Evolutionary conservation across 2,797 vertebrate species (phyloP), one percentile per base, ranked within the genome.

Genomic region (Fistularia commersonii): DNA sequence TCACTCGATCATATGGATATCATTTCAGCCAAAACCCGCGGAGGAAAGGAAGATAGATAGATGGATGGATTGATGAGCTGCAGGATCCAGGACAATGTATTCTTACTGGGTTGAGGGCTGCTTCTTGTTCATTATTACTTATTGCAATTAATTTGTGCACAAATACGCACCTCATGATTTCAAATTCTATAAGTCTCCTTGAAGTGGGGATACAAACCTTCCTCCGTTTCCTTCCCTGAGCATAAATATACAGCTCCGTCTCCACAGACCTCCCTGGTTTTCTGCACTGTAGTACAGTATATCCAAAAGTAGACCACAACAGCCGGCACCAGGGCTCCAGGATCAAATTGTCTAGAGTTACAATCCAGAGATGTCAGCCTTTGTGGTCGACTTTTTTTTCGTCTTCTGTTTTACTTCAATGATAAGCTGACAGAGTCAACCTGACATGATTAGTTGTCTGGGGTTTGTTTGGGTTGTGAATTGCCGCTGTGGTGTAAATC

Each of bases 401-500:
- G 23, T 23, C 23, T 23, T 72, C 70, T 81, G 68, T 61, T 81
- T 80, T 60, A 39, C 64, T 42, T 72, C 73, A 37, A 41, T 7
- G 64, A 80, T 74, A 67, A 72, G 66, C 74, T 45, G 72, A 78
- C 73, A 59, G 75, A 79, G 65, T 65, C 73, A 23, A 70, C 66
- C 74, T 76, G 80, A 78, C 75, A 79, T 69, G 73, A 72, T 81
- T 70, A 65, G 63, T 69, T 65, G 73, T 81, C 79, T 82, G 66
- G 72, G 62, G 74, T 66, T 68, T 83, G 74, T 83, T 81, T 81
- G 54, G 71, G 54, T 79, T 71, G 70, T 62, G 62, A 74, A 65
- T 82, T 48, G 54, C 63, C 46, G 77, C 74, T 69, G 71, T 63
- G 74, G 75, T 71, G 78, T 77, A 80, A 87, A 89, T 82, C 81